These are phyloP conservation scores for Heptranchias perlo DNA, from an alignment of 2,113 vertebrate genomes.

Conservation along the genomic window DNA sequence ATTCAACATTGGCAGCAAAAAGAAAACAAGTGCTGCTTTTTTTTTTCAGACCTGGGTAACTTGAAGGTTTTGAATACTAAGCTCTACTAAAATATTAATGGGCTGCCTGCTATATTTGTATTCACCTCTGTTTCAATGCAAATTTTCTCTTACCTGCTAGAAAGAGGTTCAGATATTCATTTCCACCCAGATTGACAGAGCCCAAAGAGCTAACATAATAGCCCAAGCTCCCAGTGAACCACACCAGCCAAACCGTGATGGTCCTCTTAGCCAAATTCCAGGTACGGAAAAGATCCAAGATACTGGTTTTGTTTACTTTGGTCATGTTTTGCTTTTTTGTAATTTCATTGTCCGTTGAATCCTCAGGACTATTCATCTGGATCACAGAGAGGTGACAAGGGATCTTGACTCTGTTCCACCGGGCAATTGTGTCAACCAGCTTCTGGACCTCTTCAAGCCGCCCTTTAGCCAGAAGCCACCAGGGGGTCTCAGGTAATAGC, in stretches of 20 bases:
- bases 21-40: background rate
- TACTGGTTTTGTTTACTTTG: slow-evolving; percentile 62
- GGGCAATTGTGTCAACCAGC: slow-evolving; percentile 70
- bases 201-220: slow-evolving; percentile 85
- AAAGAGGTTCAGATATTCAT: slow-evolving; percentile 83
- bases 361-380: slow-evolving; percentile 50
- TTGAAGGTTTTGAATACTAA: background rate
- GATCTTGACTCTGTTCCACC: slow-evolving; percentile 64
- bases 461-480: slow-evolving; percentile 80
- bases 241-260: slow-evolving; percentile 80
- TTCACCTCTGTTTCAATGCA: background rate
- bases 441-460: slow-evolving; percentile 67
- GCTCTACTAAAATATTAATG: background rate
- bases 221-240: slow-evolving; percentile 86
- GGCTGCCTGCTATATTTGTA: background rate
- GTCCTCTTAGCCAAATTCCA: slow-evolving; percentile 74
- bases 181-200: slow-evolving; percentile 77
- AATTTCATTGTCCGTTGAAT: slow-evolving; percentile 43
- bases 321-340: background rate
- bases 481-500: slow-evolving; percentile 87
- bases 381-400: slow-evolving; percentile 68
- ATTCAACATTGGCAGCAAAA: background rate
- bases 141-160: slow-evolving; percentile 68
- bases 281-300: slow-evolving; percentile 75
- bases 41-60: background rate